Base-by-base conservation (phyloP, 2,888 invertebrate species). In the Empis stercorea region DNA sequence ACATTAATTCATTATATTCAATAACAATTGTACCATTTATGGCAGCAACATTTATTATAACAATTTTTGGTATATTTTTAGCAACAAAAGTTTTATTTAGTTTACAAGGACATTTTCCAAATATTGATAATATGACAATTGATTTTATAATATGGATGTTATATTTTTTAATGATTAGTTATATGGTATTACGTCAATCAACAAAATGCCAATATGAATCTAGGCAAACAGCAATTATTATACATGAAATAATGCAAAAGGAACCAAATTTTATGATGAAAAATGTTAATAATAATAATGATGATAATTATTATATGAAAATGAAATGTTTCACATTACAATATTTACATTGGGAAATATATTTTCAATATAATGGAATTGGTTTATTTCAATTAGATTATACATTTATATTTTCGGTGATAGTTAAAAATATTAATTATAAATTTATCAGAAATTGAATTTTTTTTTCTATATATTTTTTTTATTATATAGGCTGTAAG, bases 221-320 rank as follows among this genome's bases (percentile, higher is more conserved):
- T 4, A 62, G 66, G 47, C 59, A 65, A 52, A 65, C 68, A 15
- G 67, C 68, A 13, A 63, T 68, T 58, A 61, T 69, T 43, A 63
- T 70, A 1, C 70, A 70, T 45, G 67, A 68, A 57, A 68, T 70
- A 23, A 64, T 69, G 61, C 68, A 70, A 37, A 69, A 69, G 55
- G 68, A 68, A 41, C 70, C 70, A 0, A 59, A 63, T 3, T 70
- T 68, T 47, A 67, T 70, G 67, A 51, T 68, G 36, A 64, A 62
- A 54, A 65, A 66, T 45, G n/a, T n/a, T n/a, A n/a, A n/a, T n/a
- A n/a, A n/a, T n/a, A n/a, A n/a, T n/a, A n/a, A n/a, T n/a, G n/a
- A n/a, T n/a, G 67, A 69, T 60, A 52, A 63, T 5, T 69, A 61
- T 44, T 70, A 70, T 50, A 68, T 64, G 52, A 66, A 67, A 57